These are phyloP conservation scores for Mythimna loreyi DNA, from an alignment of 2,888 invertebrate genomes.

Conservation along the genomic window DNA sequence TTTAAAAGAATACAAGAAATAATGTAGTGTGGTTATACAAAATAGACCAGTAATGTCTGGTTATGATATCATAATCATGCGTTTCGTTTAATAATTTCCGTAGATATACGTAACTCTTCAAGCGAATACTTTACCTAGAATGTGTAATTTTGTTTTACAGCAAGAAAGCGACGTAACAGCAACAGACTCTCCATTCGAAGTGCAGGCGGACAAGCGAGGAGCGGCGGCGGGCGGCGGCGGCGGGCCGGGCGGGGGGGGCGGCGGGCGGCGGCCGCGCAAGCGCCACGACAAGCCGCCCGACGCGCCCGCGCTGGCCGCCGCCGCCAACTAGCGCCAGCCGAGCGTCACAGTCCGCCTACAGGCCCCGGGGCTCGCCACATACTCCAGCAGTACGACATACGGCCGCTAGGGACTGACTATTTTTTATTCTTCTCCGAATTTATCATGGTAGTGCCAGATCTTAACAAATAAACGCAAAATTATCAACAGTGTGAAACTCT, in stretches of 20 bases:
- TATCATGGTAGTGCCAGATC: constrained; percentile 16
- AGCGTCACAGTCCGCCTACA: constrained; percentile 4
- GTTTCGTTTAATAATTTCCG: too few relatives aligned
- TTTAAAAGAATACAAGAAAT: too few relatives aligned
- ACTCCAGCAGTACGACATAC: constrained; percentile 22
- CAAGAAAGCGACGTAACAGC: constrained; percentile 87
- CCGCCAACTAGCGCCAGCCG: constrained; percentile 69
- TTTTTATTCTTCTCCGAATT: constrained; percentile 23
- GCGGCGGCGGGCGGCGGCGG: constrained; percentile 86
- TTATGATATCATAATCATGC: background rate
- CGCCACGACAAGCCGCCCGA: constrained; percentile 85
- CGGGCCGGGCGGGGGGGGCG: constrained; percentile 82
- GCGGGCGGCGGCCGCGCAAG: constrained; percentile 83
- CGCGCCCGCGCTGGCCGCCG: constrained; percentile 69
- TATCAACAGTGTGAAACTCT: constrained; percentile 27
- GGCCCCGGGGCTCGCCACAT: constrained; percentile 8
- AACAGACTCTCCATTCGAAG: constrained; percentile 91
- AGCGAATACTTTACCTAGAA: background rate
- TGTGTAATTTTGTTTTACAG: constrained; percentile 44
- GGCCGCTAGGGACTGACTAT: constrained; percentile 52
- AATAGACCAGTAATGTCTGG: too few relatives aligned
- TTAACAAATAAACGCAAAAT: constrained; percentile 25
- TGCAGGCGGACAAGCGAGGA: constrained; percentile 91
- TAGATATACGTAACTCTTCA: background rate
- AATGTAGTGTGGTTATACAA: too few relatives aligned